Percentiles rank a stretch among this genome's conserved stretches.
These are phyloP conservation scores for Aspidiotus destructor DNA, from an alignment of 2,888 invertebrate genomes.

Conservation along the genomic window DNA sequence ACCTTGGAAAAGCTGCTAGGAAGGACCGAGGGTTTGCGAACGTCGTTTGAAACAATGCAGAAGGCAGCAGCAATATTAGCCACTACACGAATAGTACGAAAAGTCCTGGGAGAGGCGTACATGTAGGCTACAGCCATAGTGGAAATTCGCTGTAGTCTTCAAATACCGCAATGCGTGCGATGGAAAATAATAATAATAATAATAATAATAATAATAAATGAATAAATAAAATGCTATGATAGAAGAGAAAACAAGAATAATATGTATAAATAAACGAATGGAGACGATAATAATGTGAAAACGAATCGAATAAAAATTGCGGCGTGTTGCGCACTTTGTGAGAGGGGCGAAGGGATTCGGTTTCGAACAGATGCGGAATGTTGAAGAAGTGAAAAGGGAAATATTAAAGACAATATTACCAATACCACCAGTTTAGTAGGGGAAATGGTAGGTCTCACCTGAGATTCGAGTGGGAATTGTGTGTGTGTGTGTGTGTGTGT, in stretches of 20 bases:
- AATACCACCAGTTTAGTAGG: slow-evolving; percentile 15
- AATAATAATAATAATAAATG: too few species aligned
- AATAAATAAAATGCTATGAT: too few species aligned
- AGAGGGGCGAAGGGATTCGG: slow-evolving; percentile 25
- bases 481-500: not conserved
- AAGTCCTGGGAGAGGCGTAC: too few species aligned
- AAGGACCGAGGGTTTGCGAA: too few species aligned
- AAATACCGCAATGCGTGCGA: too few species aligned
- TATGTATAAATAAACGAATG: not conserved
- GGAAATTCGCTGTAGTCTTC: too few species aligned
- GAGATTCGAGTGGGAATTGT: slow-evolving; percentile 24
- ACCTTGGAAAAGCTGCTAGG: too few species aligned
- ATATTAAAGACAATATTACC: slow-evolving; percentile 5
- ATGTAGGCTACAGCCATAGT: too few species aligned
- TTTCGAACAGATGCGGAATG: slow-evolving; percentile 22
- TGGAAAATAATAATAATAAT: too few species aligned
- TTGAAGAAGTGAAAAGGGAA: slow-evolving; percentile 24
- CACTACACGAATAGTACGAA: too few species aligned
- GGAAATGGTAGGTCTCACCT: slow-evolving; percentile 33
- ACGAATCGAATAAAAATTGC: not conserved
- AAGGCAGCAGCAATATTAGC: too few species aligned
- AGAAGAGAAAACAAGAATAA: not conserved
- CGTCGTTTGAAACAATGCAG: too few species aligned
- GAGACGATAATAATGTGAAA: slow-evolving; percentile 5
- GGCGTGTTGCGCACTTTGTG: not conserved